A percentile compares a stretch with the other conserved stretches of the same genome.
Evolutionary conservation across 2,888 invertebrate genomes (phyloP).

Genomic region (Ophion costatus): DNA sequence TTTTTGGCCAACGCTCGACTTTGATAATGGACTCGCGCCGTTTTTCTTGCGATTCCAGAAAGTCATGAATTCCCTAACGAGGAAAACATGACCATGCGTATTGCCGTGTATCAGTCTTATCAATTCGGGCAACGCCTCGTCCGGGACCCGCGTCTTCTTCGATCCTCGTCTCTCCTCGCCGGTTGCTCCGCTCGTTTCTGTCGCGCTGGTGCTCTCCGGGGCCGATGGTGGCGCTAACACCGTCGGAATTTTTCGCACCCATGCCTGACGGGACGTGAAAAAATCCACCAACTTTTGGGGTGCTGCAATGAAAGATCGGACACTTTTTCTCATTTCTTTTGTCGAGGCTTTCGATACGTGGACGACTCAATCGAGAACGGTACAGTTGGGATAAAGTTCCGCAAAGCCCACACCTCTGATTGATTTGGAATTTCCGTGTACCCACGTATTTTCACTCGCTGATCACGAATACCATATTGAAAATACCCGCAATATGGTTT

Average conservation of each 20-base stretch:
- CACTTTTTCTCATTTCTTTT: neutral
- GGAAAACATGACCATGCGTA: slow-evolving; percentile 85
- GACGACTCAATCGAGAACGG: neutral
- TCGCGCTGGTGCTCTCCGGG: slow-evolving; percentile 57
- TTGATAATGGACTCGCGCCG: slow-evolving; percentile 79
- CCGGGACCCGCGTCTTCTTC: slow-evolving; percentile 82
- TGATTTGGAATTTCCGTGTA: too few relatives aligned
- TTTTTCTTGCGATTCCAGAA: slow-evolving; percentile 84
- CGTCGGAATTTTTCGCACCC: slow-evolving; percentile 78
- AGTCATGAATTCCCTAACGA: slow-evolving; percentile 87
- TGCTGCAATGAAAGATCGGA: slow-evolving; percentile 15
- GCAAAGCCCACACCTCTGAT: too few relatives aligned
- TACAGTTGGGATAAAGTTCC: neutral
- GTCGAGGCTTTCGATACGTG: too few relatives aligned
- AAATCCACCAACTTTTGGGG: slow-evolving; percentile 72
- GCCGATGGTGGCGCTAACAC: slow-evolving; percentile 66
- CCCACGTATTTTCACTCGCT: too few relatives aligned
- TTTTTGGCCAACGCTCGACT: slow-evolving; percentile 84
- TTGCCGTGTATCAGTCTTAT: slow-evolving; percentile 89
- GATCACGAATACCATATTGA: too few relatives aligned
- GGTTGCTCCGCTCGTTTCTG: slow-evolving; percentile 7
- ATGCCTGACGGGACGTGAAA: slow-evolving; percentile 76
- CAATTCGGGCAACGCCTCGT: slow-evolving; percentile 86
- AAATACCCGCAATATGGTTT: too few relatives aligned
- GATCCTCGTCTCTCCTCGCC: slow-evolving; percentile 68